phyloP scores from a whole-genome alignment of 1,140 invertebrate species.

The Helicoverpa armigera region DNA sequence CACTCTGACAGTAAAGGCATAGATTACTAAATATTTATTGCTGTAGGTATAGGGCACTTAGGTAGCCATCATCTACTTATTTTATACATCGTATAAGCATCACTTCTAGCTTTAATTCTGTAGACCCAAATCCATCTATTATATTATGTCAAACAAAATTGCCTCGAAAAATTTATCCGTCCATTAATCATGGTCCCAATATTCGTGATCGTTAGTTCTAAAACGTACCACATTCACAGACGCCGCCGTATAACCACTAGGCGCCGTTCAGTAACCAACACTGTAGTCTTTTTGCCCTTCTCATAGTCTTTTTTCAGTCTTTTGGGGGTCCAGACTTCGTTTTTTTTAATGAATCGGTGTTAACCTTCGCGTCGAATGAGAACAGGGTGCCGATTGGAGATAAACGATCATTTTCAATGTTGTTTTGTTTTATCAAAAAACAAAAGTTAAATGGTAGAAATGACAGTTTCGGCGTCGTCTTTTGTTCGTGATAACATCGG shows the following conservation, averaged over 20 bases:
- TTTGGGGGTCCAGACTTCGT: conserved; percentile 83
- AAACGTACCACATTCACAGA: conserved; percentile 81
- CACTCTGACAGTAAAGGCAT: too few relatives aligned
- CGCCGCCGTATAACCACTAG: conserved; percentile 82
- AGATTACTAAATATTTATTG: too few relatives aligned
- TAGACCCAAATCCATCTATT: neutral
- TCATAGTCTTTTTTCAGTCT: conserved; percentile 82
- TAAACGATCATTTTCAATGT: conserved; percentile 71
- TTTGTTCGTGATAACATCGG: conserved; percentile 68
- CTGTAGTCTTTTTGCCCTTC: conserved; percentile 76
- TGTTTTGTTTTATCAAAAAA: conserved; percentile 65
- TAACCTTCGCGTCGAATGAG: conserved; percentile 84
- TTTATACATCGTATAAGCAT: too few relatives aligned
- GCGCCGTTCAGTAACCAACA: conserved; percentile 84
- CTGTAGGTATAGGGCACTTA: too few relatives aligned
- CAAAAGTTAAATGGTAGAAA: conserved; percentile 77
- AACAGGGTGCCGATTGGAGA: conserved; percentile 85
- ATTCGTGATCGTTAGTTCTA: conserved; percentile 62
- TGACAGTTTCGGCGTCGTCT: conserved; percentile 76
- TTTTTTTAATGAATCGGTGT: conserved; percentile 85
- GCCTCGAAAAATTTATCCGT: neutral
- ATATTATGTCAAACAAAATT: neutral
- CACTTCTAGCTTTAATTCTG: too few relatives aligned
- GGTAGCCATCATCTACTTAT: too few relatives aligned
- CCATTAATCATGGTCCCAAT: neutral